Evolutionary conservation across 2,797 vertebrate genomes (phyloP), one percentile per base, ranked within the genome.

Genomic region (Petrocephalus sullivani): DNA sequence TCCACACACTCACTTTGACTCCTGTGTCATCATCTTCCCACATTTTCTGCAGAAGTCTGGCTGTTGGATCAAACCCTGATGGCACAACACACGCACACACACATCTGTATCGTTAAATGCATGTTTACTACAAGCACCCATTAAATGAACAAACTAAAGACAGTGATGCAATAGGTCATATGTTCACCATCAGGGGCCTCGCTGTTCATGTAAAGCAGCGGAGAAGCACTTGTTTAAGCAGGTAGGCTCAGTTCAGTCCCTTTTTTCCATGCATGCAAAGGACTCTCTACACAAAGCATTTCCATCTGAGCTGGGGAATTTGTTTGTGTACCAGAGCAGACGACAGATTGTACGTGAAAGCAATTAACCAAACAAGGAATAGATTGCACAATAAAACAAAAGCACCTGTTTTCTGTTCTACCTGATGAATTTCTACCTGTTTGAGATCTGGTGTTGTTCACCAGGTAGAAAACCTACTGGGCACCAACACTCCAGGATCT

Each of bases 11-110:
- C 86, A 96, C 96, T 95, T 93, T 89, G 92, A 92, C 37, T 95
- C 94, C 87, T 94, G 91, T 19, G 94, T 94, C 92, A 96, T 89
- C 0, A 10, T 21, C 16, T 94, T 93, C 33, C 95, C 96, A 91
- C 95, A 96, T 88, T 90, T 92, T 78, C 91, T 90, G 88, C 96
- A 96, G 51, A 90, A 91, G 2, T 92, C 93, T 88, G 92, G 92
- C 0, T 93, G 92, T 71, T 90, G 91, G 56, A 95, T 78, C 1
- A 87, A 86, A 33, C 58, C 91, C 95, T 96, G 89, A 71, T 90
- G 92, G 91, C 90, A 93, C 90, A 83, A 58, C 12, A 90, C 5
- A 88, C 23, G 87, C 23, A 86, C 71, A 75, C 56, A 57, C 56
- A 56, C 54, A 53, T 60, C 12, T 10, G 14, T 37, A 58, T 60